Conservation (phyloP, 1,140 invertebrate species). For the Drosophila parabipectinata region DNA sequence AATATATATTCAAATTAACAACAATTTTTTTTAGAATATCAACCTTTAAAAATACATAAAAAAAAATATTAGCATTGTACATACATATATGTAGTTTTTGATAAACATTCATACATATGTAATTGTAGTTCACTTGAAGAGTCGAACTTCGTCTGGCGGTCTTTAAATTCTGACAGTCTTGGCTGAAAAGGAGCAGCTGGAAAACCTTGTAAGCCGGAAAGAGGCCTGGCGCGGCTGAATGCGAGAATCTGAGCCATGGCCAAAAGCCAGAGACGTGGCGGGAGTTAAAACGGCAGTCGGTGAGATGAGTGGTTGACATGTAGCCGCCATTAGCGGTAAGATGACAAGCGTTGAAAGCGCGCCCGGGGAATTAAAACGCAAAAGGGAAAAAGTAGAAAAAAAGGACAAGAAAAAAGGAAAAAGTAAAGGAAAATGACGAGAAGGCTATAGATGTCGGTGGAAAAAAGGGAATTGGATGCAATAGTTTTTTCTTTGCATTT, state of each 20-base stretch:
- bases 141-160: not conserved
- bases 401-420: constrained; percentile 8
- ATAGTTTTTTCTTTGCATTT: constrained; percentile 51
- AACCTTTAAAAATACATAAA: too few relatives aligned
- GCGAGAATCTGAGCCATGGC: not conserved
- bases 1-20: too few relatives aligned
- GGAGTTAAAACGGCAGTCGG: constrained; percentile 28
- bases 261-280: not conserved
- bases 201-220: not conserved
- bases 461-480: constrained; percentile 54
- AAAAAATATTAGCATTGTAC: too few relatives aligned
- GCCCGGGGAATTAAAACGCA: constrained; percentile 78
- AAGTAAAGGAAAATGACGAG: not conserved
- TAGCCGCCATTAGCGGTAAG: constrained; percentile 81
- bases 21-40: too few relatives aligned
- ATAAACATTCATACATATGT: too few relatives aligned
- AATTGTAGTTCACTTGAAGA: too few relatives aligned
- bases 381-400: constrained; percentile 10
- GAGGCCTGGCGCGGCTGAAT: not conserved
- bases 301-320: constrained; percentile 80
- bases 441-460: not conserved
- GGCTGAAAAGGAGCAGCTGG: constrained; percentile 64
- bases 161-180: not conserved
- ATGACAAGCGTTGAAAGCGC: constrained; percentile 80
- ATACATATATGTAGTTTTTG: too few relatives aligned